Base-by-base conservation (phyloP, 2,888 invertebrate genomes). In the Sarcophaga subvicina region DNA sequence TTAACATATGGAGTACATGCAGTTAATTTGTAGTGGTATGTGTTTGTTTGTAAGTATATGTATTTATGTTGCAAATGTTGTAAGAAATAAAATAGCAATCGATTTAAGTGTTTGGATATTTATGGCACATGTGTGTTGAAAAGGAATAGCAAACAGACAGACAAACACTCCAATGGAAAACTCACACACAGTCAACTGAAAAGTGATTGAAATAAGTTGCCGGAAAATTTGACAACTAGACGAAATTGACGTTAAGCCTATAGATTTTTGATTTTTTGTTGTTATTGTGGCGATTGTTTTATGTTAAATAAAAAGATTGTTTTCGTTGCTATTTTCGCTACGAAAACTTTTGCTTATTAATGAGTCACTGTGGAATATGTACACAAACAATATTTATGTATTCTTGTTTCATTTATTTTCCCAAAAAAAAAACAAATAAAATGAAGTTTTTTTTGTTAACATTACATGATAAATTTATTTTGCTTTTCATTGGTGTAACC, bases 171-270 rank as follows among this genome's bases (percentile, higher is more conserved):
- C 10, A 37, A 37, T 37, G 37, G 10, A 37, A 37, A 37, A 37
- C 47, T 27, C 10, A 60, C 37, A 37, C 22, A 22, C 25, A 70
- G 12, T 54, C 14, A 54, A 17, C 17, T 12, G 54, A 85, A 69
- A 83, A 82, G 83, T 89, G 89, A 89, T 89, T 89, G 89, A 89
- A 89, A 87, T 87, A 88, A 89, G 85, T 88, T 88, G 89, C 83
- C 87, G 84, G 85, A 86, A 86, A 89, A 89, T 84, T 88, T 89
- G 89, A 89, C 89, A 89, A 89, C 89, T 88, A 82, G 87, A 84
- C 77, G 85, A 80, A 84, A 78, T 83, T 83, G 60, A 70, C 62
- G 84, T 76, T 71, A 60, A 60, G 82, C 82, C 82, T 71, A 82
- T 77, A 27, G 17, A n/a, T 17, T 47, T 14, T 60, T 2, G 5